A percentile compares a stretch with the other conserved stretches of the same genome.
Conservation (phyloP, 2,797 vertebrate genomes). For the Coregonus ussuriensis region DNA sequence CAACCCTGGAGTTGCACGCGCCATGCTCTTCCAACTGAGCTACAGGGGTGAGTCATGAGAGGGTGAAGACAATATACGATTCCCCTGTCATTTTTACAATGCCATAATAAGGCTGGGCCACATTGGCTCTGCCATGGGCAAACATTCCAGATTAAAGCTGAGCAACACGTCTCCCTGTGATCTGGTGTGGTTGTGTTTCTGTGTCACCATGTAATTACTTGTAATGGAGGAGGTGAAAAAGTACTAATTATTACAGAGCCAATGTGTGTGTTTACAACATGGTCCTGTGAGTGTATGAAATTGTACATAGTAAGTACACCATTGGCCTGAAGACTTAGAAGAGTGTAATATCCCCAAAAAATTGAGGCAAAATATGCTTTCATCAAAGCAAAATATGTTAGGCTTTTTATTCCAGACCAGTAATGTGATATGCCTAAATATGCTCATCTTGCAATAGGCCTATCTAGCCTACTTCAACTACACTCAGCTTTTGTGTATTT, state of each 20-base stretch:
- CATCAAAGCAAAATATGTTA: too few relatives aligned
- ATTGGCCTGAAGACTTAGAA: too few relatives aligned
- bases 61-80: background rate
- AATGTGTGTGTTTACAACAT: background rate
- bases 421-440: too few relatives aligned
- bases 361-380: too few relatives aligned
- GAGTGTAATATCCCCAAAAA: too few relatives aligned
- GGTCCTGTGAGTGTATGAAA: background rate
- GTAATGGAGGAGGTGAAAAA: conserved; percentile 5
- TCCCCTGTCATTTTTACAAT: conserved; percentile 8
- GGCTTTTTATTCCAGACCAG: background rate
- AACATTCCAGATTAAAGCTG: background rate
- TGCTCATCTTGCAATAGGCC: too few relatives aligned
- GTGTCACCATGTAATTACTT: conserved; percentile 22
- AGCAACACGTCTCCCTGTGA: conserved; percentile 10
- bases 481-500: background rate
- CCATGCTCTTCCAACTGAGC: too few relatives aligned
- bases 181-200: conserved; percentile 1
- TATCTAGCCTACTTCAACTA: too few relatives aligned
- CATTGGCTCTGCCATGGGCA: background rate
- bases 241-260: background rate
- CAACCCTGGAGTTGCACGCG: too few relatives aligned
- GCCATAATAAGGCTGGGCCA: conserved; percentile 4
- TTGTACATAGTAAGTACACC: background rate
- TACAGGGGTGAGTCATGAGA: too few relatives aligned